Conservation (phyloP, 2,888 invertebrate species). For the Hydrotaea cyrtoneurina region DNA sequence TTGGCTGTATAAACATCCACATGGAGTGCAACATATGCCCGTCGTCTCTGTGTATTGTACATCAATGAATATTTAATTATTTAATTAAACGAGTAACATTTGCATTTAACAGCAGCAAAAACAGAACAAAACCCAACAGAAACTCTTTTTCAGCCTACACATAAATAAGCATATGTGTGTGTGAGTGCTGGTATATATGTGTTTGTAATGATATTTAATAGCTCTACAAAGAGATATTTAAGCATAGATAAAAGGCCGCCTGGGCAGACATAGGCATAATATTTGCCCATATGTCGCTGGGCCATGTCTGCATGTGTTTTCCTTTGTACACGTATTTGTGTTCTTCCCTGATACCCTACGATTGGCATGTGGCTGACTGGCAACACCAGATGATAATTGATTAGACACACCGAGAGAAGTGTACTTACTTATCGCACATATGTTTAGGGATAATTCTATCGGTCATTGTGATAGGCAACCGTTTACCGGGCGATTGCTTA, state of each 20-base stretch:
- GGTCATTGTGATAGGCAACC: too few species aligned
- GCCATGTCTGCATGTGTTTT: not conserved
- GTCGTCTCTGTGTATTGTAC: not conserved
- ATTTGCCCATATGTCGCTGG: constrained; percentile 19
- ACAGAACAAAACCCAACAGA: constrained; percentile 1
- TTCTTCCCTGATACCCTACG: not conserved
- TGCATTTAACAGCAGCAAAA: constrained; percentile 34
- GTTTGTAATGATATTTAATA: constrained; percentile 11
- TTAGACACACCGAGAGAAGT: not conserved
- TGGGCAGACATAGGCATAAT: constrained; percentile 18
- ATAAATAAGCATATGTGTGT: not conserved
- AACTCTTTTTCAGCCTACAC: not conserved
- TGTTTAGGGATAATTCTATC: too few species aligned
- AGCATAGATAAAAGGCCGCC: constrained; percentile 9
- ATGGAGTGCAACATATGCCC: not conserved
- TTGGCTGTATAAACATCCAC: not conserved
- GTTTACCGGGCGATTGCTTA: too few species aligned
- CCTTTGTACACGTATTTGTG: not conserved
- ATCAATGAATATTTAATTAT: constrained; percentile 63
- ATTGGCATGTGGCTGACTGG: not conserved
- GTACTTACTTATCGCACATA: not conserved
- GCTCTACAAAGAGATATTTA: constrained; percentile 14
- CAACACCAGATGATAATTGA: not conserved
- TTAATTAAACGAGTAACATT: constrained; percentile 61
- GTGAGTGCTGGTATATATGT: not conserved